phyloP scores from a whole-genome alignment of 2,888 invertebrate genomes.

The Bombylius major region DNA sequence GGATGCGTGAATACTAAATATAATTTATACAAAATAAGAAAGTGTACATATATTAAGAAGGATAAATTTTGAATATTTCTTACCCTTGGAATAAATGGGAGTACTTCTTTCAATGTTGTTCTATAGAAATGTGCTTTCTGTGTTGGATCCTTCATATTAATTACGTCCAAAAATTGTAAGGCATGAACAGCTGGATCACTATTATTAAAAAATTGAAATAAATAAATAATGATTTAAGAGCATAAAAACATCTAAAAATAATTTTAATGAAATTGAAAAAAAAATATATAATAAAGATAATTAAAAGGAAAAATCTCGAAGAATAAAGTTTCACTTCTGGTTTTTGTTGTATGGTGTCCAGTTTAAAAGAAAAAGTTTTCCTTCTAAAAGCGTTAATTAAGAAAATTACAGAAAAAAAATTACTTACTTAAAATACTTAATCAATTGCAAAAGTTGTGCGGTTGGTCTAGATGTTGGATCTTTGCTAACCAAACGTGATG shows the following conservation, averaged over 20 bases:
- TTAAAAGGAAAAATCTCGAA: no score
- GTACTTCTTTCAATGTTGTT: constrained; percentile 69
- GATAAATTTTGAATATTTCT: constrained; percentile 19
- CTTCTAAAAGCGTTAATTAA: no score
- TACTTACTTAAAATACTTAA: constrained; percentile 78
- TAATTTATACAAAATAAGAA: no score
- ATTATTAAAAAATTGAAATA: constrained; percentile 18
- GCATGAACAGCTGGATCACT: constrained; percentile 86
- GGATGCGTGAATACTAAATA: no score
- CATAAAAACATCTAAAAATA: not conserved
- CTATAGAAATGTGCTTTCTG: constrained; percentile 85
- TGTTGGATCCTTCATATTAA: constrained; percentile 80
- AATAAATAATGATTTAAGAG: constrained; percentile 2
- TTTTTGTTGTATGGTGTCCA: no score
- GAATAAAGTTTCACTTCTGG: no score
- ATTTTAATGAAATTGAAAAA: no score
- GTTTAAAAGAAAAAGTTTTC: no score
- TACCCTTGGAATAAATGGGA: constrained; percentile 84
- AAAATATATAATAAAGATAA: no score
- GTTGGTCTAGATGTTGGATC: constrained; percentile 82
- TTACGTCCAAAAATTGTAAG: constrained; percentile 83
- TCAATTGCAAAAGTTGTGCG: constrained; percentile 78
- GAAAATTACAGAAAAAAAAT: no score
- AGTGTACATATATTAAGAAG: no score
- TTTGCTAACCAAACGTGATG: constrained; percentile 65